Conservation (phyloP, 2,888 invertebrate genomes). For the Aphidius colemani region DNA sequence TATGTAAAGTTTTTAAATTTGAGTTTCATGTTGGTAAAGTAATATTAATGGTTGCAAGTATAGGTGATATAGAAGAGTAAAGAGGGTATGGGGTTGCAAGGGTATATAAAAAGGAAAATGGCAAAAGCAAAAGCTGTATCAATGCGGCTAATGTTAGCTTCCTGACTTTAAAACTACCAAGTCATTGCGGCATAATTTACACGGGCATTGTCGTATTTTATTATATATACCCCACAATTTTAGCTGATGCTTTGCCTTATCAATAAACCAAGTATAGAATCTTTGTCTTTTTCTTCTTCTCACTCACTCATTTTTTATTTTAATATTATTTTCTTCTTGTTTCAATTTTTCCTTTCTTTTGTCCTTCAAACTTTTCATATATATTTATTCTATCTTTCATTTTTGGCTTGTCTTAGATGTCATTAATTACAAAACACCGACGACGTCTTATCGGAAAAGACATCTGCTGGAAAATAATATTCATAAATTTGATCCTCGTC, state of each 20-base stretch:
- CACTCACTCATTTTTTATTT: slow-evolving; percentile 26
- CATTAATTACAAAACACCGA: slow-evolving; percentile 57
- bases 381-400: slow-evolving; percentile 23
- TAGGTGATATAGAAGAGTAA: too few relatives aligned
- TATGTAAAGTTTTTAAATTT: too few relatives aligned
- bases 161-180: slow-evolving; percentile 59
- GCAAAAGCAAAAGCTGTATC: slow-evolving; percentile 33
- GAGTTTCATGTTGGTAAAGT: too few relatives aligned
- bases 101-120: slow-evolving; percentile 20
- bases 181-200: slow-evolving; percentile 59
- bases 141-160: slow-evolving; percentile 55
- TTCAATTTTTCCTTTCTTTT: slow-evolving; percentile 11
- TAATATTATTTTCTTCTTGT: slow-evolving; percentile 15
- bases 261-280: slow-evolving; percentile 18
- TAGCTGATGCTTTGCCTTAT: slow-evolving; percentile 21
- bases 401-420: slow-evolving; percentile 38
- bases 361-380: slow-evolving; percentile 26
- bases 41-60: too few relatives aligned
- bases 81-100: too few relatives aligned
- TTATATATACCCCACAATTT: slow-evolving; percentile 20
- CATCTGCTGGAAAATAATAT: slow-evolving; percentile 60
- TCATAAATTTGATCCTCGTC: slow-evolving; percentile 54
- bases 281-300: slow-evolving; percentile 19
- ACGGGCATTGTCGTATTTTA: slow-evolving; percentile 54
- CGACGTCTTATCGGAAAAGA: slow-evolving; percentile 57